Evolutionary conservation across 2,888 invertebrate genomes (phyloP).

Genomic region (Geotrupes spiniger): DNA sequence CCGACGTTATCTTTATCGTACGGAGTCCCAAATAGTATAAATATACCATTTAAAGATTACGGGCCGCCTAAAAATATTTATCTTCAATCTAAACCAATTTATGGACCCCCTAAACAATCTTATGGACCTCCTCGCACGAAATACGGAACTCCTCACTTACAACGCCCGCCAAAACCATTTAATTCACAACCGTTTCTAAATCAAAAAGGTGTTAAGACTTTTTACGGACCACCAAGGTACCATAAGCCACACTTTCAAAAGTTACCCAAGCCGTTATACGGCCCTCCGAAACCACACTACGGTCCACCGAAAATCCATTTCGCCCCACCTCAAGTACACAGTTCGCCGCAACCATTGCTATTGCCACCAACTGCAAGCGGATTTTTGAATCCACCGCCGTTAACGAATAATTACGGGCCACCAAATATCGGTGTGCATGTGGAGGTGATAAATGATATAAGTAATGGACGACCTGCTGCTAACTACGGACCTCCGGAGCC

Average conservation of each 20-base stretch:
- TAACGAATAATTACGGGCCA: constrained; percentile 35
- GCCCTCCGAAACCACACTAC: constrained; percentile 40
- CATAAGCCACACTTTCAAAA: constrained; percentile 46
- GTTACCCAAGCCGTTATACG: constrained; percentile 32
- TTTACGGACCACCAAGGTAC: constrained; percentile 46
- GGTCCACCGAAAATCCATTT: constrained; percentile 50
- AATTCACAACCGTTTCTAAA: constrained; percentile 42
- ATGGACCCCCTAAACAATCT: constrained; percentile 31
- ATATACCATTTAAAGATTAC: constrained; percentile 29
- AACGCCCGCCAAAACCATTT: constrained; percentile 35
- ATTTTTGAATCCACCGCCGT: constrained; percentile 48
- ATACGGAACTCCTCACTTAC: constrained; percentile 34
- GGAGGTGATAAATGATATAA: constrained; percentile 4
- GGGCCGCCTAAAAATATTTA: constrained; percentile 35
- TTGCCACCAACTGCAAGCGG: constrained; percentile 19
- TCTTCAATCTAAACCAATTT: constrained; percentile 37
- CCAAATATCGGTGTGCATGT: constrained; percentile 28
- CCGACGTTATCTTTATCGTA: constrained; percentile 22
- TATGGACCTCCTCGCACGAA: constrained; percentile 26
- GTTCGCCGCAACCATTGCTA: constrained; percentile 27
- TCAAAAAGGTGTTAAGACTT: constrained; percentile 50
- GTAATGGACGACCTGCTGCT: constrained; percentile 36
- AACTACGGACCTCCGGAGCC: constrained; percentile 48
- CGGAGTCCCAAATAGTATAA: constrained; percentile 27
- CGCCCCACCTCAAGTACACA: constrained; percentile 47